Conservation (phyloP, 2,888 invertebrate species). For the Dasypogon diadema region DNA sequence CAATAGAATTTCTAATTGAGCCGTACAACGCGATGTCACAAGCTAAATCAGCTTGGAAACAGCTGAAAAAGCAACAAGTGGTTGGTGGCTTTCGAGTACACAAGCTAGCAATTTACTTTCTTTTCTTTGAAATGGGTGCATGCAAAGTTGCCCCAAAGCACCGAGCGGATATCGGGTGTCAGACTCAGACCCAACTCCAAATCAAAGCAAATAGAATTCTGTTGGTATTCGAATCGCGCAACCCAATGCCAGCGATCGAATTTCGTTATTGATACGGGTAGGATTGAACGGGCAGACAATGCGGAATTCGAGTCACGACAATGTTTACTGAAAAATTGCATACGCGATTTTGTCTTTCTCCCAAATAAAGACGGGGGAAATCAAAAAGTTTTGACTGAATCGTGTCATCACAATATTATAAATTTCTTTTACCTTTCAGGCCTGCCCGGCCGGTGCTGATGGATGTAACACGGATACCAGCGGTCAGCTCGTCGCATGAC, state of each 20-base stretch:
- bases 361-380: conserved; percentile 9
- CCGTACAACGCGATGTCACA: neutral
- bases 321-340: neutral
- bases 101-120: neutral
- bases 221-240: conserved; percentile 51
- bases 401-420: neutral
- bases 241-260: conserved; percentile 52
- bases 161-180: neutral
- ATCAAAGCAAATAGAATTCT: neutral
- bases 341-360: conserved; percentile 9
- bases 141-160: conserved; percentile 3
- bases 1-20: neutral
- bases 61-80: too few species aligned
- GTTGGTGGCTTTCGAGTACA: neutral
- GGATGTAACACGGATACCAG: conserved; percentile 61
- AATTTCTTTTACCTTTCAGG: conserved; percentile 56
- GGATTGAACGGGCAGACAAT: neutral
- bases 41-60: neutral
- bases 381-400: conserved; percentile 6
- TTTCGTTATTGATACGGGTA: conserved; percentile 34
- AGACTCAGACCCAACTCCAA: neutral
- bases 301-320: conserved; percentile 1
- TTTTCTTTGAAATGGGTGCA: conserved; percentile 25
- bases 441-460: conserved; percentile 60
- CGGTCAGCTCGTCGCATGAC: conserved; percentile 65